These are phyloP conservation scores for Drosophila aldrichi DNA, from an alignment of 2,888 invertebrate species.

Conservation along the genomic window DNA sequence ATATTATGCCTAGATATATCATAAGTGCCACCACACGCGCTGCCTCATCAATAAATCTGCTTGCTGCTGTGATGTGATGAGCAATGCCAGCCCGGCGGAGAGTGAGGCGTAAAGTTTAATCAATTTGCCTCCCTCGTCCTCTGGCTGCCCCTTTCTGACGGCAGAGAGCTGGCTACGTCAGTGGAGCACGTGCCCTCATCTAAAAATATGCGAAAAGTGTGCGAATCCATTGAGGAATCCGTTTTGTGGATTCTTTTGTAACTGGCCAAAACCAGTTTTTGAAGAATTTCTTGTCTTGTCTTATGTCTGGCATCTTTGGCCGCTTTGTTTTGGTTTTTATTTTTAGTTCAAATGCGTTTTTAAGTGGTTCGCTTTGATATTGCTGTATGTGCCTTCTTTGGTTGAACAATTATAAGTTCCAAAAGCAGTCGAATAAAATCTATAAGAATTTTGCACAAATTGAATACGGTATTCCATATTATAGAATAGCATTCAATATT, in stretches of 20 bases:
- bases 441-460: constrained; percentile 8
- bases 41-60: constrained; percentile 52
- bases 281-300: constrained; percentile 12
- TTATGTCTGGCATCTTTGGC: constrained; percentile 13
- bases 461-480: constrained; percentile 15
- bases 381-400: constrained; percentile 3
- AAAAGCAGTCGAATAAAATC: constrained; percentile 1
- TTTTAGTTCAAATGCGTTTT: constrained; percentile 52
- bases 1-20: constrained; percentile 29
- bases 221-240: constrained; percentile 45
- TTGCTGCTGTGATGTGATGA: neutral
- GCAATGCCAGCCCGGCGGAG: neutral
- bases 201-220: constrained; percentile 70
- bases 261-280: constrained; percentile 75
- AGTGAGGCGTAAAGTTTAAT: constrained; percentile 4
- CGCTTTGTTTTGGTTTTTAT: constrained; percentile 55
- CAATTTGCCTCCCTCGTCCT: constrained; percentile 3
- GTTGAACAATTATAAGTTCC: constrained; percentile 31
- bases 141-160: neutral
- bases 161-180: constrained; percentile 28
- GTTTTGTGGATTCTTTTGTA: constrained; percentile 44
- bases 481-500: constrained; percentile 22
- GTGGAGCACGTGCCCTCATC: constrained; percentile 60
- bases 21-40: constrained; percentile 65
- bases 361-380: constrained; percentile 36